Evolutionary conservation across 2,888 invertebrate genomes (phyloP).

Genomic region (Agrochola circellaris): DNA sequence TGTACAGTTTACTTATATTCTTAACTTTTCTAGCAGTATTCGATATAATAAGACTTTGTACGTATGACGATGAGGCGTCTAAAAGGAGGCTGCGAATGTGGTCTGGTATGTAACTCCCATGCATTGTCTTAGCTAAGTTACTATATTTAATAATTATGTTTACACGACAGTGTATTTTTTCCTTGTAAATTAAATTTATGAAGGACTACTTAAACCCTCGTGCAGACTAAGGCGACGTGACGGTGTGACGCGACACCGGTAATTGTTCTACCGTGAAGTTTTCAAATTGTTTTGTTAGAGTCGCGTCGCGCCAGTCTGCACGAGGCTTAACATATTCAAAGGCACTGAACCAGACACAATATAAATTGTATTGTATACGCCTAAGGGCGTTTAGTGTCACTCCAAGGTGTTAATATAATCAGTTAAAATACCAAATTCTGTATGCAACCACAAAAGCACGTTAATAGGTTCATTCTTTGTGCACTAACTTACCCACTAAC

Average conservation of each 20-base stretch:
- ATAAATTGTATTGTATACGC: no score
- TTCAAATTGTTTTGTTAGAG: no score
- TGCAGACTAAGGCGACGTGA: no score
- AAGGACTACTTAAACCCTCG: neutral
- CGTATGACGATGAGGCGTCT: constrained; percentile 64
- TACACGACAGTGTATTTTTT: constrained; percentile 31
- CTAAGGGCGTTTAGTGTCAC: no score
- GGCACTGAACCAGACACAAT: no score
- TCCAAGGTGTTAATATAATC: neutral
- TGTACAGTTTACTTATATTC: constrained; percentile 73
- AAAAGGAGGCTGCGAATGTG: constrained; percentile 65
- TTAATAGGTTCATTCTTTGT: neutral
- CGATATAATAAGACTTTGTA: constrained; percentile 73
- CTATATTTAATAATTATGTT: constrained; percentile 3
- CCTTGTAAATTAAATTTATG: constrained; percentile 5
- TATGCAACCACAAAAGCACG: neutral
- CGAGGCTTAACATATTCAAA: no score
- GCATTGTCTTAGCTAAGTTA: constrained; percentile 14
- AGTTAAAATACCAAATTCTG: neutral
- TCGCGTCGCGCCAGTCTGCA: no score
- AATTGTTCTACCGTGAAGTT: no score
- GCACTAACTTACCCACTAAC: neutral
- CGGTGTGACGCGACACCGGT: no score
- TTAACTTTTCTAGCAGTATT: constrained; percentile 74
- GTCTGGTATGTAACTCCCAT: constrained; percentile 68